Evolutionary conservation across 2,113 vertebrate genomes (phyloP).

Genomic region (Scytalopus superciliaris): DNA sequence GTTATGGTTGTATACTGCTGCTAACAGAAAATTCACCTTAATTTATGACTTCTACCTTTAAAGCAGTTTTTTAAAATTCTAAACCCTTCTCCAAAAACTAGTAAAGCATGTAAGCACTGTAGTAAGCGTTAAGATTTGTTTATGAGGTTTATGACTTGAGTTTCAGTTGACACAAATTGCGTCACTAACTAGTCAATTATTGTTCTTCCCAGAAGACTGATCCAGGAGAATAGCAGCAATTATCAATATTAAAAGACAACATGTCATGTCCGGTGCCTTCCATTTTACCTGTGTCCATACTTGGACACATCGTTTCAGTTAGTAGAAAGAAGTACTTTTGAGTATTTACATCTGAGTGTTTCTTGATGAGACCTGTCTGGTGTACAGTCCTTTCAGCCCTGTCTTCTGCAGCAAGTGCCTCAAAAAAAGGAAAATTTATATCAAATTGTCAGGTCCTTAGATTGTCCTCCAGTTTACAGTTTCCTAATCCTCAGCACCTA

Average conservation of each 20-base stretch:
- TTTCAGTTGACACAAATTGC: neutral
- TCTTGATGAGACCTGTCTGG: neutral
- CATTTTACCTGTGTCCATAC: neutral
- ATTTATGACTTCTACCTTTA: conserved; percentile 29
- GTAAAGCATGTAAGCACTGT: neutral
- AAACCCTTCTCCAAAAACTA: conserved; percentile 33
- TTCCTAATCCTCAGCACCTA: neutral
- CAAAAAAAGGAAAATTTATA: neutral
- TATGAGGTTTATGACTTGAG: neutral
- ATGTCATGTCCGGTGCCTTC: neutral
- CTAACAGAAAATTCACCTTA: neutral
- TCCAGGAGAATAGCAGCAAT: neutral
- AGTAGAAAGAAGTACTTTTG: neutral
- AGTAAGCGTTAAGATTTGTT: neutral
- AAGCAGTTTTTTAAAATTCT: neutral
- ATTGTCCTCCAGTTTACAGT: neutral
- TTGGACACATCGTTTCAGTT: neutral
- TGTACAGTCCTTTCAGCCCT: neutral
- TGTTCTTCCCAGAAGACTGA: neutral
- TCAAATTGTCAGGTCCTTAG: neutral
- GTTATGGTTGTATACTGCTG: neutral
- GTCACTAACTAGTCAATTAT: neutral
- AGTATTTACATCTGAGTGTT: neutral
- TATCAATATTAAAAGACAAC: neutral
- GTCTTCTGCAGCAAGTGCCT: neutral